Conservation (phyloP, 2,113 vertebrate genomes). For the Festucalex cinctus region DNA sequence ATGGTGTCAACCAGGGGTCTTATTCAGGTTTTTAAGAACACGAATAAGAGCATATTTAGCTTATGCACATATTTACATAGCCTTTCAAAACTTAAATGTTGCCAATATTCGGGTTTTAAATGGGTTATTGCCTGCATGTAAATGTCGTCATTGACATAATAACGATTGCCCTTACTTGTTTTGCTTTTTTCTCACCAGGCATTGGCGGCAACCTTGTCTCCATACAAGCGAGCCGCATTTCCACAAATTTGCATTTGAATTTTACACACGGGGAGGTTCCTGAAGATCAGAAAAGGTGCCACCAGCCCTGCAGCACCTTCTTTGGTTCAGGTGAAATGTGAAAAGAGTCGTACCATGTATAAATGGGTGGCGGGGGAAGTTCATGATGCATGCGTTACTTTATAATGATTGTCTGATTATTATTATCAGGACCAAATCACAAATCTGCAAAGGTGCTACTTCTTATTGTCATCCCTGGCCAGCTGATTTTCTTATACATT, state of each 20-base stretch:
- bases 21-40: too few species aligned
- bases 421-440: conserved; percentile 77
- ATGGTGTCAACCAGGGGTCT: too few species aligned
- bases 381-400: too few species aligned
- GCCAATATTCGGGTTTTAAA: too few species aligned
- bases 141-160: too few species aligned
- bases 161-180: not conserved
- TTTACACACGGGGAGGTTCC: conserved; percentile 80
- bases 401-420: conserved; percentile 7
- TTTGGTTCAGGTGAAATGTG: conserved; percentile 80
- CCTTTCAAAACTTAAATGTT: too few species aligned
- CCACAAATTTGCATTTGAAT: conserved; percentile 87
- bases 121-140: too few species aligned
- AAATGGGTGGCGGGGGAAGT: not conserved
- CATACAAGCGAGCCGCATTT: conserved; percentile 91
- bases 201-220: conserved; percentile 93
- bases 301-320: conserved; percentile 79
- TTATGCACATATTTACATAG: too few species aligned
- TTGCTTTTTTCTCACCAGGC: conserved; percentile 57
- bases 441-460: conserved; percentile 85
- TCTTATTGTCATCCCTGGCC: conserved; percentile 83
- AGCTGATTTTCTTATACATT: conserved; percentile 81
- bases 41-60: too few species aligned
- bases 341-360: not conserved
- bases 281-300: conserved; percentile 74